phyloP scores from a whole-genome alignment of 2,888 invertebrate species.

The Disparrhopalites patrizii region DNA sequence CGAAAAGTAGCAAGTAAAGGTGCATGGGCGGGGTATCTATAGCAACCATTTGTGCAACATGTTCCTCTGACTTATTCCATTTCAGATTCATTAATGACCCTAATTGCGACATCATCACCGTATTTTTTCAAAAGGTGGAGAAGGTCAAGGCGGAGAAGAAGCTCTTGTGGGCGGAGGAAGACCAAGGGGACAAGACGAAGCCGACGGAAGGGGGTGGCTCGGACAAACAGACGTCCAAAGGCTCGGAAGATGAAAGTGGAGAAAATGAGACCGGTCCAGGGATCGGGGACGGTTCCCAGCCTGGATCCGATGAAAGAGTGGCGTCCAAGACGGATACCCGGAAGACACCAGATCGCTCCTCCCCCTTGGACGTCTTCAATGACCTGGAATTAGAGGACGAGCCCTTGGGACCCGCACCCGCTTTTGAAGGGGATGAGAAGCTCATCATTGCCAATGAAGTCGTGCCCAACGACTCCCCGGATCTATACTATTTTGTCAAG shows the following conservation, averaged over 20 bases:
- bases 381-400: constrained; percentile 20
- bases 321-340: neutral
- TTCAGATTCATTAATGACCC: constrained; percentile 38
- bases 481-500: constrained; percentile 43
- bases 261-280: neutral
- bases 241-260: neutral
- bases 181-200: constrained; percentile 1
- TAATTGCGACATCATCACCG: constrained; percentile 33
- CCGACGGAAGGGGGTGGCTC: neutral
- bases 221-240: neutral
- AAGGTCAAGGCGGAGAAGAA: constrained; percentile 36
- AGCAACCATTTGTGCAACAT: no score
- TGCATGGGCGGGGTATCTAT: no score
- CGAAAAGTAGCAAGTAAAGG: no score
- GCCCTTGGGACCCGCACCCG: constrained; percentile 22
- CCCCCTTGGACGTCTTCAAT: constrained; percentile 13
- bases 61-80: neutral
- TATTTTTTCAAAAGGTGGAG: constrained; percentile 35
- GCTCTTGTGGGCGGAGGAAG: constrained; percentile 35
- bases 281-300: neutral
- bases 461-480: constrained; percentile 33
- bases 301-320: neutral
- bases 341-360: neutral
- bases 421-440: constrained; percentile 30
- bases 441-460: constrained; percentile 41